Base-by-base conservation (phyloP, 2,888 invertebrate genomes). In the Gymnosoma rotundatum region DNA sequence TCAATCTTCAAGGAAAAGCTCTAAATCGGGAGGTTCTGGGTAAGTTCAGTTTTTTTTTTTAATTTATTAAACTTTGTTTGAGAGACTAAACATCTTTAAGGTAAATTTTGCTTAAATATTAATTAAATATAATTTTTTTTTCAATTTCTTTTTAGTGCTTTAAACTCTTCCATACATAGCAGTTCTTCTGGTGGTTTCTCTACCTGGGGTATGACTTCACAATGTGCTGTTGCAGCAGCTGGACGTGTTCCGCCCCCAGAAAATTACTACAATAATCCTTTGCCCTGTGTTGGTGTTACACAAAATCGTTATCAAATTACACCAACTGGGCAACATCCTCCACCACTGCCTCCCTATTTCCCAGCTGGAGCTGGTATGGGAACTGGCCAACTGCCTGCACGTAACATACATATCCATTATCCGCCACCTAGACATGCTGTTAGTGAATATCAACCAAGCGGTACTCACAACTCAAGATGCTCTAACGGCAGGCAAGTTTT, bases 281-380 rank as follows among this genome's bases (percentile, higher is more conserved):
- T 92, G 85, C 91, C 91, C 42, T 89, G 89, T 69, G 86, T 86
- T 12, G 89, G 87, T 63, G 88, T 89, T 63, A 63, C 88, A 76
- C 92, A 92, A 83, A 92, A 91, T 88, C 91, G 92, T 73, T 92
- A 92, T 86, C 92, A 92, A 86, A 92, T 92, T 76, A 92, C 92
- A 54, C 92, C 92, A 67, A 92, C 92, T 74, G 91, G 89, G 66
- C 92, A 91, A 66, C 92, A 92, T 88, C 91, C 92, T 78, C 92
- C 92, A 16, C 91, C 91, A 2, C 73, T 92, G 84, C 92, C 92
- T 76, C 90, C 91, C 14, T 92, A 91, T 73, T 92, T 90, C 86
- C 91, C 91, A 67, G 89, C 89, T 1, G 86, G 88, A 45, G 76
- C 84, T 74, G 73, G 75, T 63, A 78, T 84, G 58, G 87, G 86